Evolutionary conservation across 2,888 invertebrate species (phyloP), one percentile per base, ranked within the genome.

Genomic region (Drosophila koepferae): DNA sequence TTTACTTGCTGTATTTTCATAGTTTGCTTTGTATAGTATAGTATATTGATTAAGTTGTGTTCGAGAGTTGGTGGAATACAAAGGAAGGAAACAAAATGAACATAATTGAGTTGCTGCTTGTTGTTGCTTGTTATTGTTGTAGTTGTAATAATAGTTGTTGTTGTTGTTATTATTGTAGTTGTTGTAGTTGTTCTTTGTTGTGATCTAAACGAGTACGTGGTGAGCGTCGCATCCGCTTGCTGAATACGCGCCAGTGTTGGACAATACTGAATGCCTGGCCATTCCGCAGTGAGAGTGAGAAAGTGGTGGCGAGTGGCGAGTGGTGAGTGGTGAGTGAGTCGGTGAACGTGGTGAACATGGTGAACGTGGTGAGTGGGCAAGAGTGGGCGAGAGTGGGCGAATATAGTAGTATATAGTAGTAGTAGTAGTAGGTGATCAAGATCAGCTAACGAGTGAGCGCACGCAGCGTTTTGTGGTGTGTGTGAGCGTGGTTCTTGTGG

Each of bases 381-480:
- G 20, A 59, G 63, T 61, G 63, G 71, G 72, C 56, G 58, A 75
- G 58, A 75, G 73, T 61, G 64, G 80, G 64, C 56, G 65, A 75
- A 49, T 79, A 64, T 51, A 68, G 28, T 51, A 72, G 60, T 64
- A 46, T 55, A 77, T 51, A 38, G 4, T 34, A 34, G 34, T 51
- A 38, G 4, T 34, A 34, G 34, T n/a, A 77, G 46, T 65, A 63
- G 54, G 83, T 76, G 82, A 80, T 49, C 61, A 38, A 77, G 64
- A 77, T 56, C 55, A 77, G 72, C 77, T 77, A 77, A 77, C 77
- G 81, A 81, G 77, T 81, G 81, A 77, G 76, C 72, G 77, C 76
- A 71, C 81, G 64, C 60, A 64, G 72, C 64, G 72, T 36, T 64
- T 77, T 51, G 51, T 51, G 31, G 34, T 51, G 81, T 81, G 81